Evolutionary conservation across 1,140 invertebrate species (phyloP).

Genomic region (Aphelinus certus): DNA sequence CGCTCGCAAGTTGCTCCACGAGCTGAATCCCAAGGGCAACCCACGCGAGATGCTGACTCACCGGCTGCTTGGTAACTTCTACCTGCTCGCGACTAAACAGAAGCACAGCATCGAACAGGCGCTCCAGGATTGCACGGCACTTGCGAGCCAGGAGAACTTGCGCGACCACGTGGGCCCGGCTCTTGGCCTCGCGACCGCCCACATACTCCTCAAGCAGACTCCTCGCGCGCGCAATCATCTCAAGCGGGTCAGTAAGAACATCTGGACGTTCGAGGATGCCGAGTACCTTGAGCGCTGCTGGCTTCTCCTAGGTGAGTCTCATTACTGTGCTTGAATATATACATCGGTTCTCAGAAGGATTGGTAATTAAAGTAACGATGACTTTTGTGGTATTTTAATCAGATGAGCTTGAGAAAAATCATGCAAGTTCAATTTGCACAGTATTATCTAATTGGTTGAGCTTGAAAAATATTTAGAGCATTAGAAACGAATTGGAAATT

Average conservation of each 20-base stretch:
- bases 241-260: constrained; percentile 86
- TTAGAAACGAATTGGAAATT: too few species aligned
- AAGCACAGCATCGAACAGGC: constrained; percentile 87
- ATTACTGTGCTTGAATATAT: neutral
- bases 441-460: too few species aligned
- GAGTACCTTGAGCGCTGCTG: constrained; percentile 96
- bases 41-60: constrained; percentile 73
- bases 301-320: constrained; percentile 78
- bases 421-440: too few species aligned
- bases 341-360: neutral
- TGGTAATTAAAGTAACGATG: too few species aligned
- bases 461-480: too few species aligned
- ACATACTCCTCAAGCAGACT: constrained; percentile 88
- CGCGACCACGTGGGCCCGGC: constrained; percentile 88
- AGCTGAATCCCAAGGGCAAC: constrained; percentile 78
- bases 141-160: constrained; percentile 75
- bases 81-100: constrained; percentile 84
- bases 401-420: too few species aligned
- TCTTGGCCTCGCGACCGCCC: constrained; percentile 87
- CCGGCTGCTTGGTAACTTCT: constrained; percentile 82
- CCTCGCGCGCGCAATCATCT: constrained; percentile 91
- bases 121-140: constrained; percentile 80
- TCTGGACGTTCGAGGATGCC: constrained; percentile 94
- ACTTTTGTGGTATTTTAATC: too few species aligned
- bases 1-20: constrained; percentile 64